Evolutionary conservation across 2,113 vertebrate species (phyloP).

Genomic region (Labrus mixtus): DNA sequence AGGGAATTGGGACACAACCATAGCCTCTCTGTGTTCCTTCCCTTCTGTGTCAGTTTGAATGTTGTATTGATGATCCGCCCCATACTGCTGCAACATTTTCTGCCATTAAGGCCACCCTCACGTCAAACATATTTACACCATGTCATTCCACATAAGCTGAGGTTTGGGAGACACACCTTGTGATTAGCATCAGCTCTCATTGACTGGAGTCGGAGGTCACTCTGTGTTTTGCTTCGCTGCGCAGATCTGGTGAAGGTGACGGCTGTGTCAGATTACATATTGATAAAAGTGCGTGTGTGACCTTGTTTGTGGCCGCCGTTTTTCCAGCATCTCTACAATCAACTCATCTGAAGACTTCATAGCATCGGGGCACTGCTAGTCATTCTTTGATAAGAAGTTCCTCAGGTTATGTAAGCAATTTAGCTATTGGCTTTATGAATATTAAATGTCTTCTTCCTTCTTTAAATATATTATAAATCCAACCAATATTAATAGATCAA

Average conservation of each 20-base stretch:
- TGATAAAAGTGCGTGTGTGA: conserved; percentile 50
- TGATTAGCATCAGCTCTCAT: not conserved
- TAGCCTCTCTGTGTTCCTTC: too few species aligned
- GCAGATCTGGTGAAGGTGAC: conserved; percentile 67
- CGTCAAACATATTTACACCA: not conserved
- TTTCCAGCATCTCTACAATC: conserved; percentile 3
- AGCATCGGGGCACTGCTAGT: conserved; percentile 17
- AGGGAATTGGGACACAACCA: too few species aligned
- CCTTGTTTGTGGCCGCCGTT: conserved; percentile 10
- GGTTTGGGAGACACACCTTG: not conserved
- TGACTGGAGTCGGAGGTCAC: conserved; percentile 46
- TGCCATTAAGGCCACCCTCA: not conserved
- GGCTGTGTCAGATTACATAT: conserved; percentile 68
- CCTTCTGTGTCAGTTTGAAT: too few species aligned
- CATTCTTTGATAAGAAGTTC: conserved; percentile 25
- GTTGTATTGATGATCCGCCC: not conserved
- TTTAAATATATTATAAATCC: conserved; percentile 6
- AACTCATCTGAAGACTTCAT: conserved; percentile 35
- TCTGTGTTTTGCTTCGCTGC: conserved; percentile 31
- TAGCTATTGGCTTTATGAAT: conserved; percentile 34
- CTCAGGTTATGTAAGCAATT: conserved; percentile 10
- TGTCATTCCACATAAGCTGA: not conserved
- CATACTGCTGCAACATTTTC: not conserved
- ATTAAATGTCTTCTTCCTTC: conserved; percentile 10
- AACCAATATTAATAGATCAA: conserved; percentile 40